Conservation (phyloP, 2,797 vertebrate genomes). For the Fundulus diaphanus region DNA sequence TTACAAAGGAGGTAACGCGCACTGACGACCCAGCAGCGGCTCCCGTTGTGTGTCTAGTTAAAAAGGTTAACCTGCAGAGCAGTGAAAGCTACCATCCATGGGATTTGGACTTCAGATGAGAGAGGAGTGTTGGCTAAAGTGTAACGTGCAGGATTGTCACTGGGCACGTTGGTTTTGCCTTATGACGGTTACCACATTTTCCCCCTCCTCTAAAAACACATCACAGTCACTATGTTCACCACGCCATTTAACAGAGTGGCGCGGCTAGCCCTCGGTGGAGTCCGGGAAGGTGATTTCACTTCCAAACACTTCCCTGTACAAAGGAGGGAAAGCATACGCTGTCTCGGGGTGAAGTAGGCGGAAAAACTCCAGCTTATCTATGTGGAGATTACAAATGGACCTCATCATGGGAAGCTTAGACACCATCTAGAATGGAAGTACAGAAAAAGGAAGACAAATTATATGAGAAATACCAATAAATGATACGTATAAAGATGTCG, state of each 20-base stretch:
- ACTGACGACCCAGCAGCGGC: conserved; percentile 55
- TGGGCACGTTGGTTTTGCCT: conserved; percentile 75
- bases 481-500: background rate
- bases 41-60: conserved; percentile 55
- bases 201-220: conserved; percentile 49
- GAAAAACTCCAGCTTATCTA: conserved; percentile 94
- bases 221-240: conserved; percentile 57
- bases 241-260: conserved; percentile 13
- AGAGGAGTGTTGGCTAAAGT: conserved; percentile 79
- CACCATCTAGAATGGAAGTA: conserved; percentile 82
- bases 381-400: conserved; percentile 92
- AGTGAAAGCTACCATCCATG: conserved; percentile 55
- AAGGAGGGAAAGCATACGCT: conserved; percentile 87
- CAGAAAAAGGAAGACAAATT: conserved; percentile 7
- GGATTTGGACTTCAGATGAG: conserved; percentile 54
- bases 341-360: conserved; percentile 90
- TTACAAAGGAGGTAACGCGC: conserved; percentile 63
- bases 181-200: conserved; percentile 70
- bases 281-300: conserved; percentile 89
- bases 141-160: conserved; percentile 83
- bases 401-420: conserved; percentile 91
- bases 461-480: conserved; percentile 5
- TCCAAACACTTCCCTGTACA: conserved; percentile 91
- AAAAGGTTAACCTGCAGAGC: conserved; percentile 57
- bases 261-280: conserved; percentile 85